These are phyloP conservation scores for Charadrius vociferus DNA, from an alignment of 2,113 vertebrate species.

Conservation along the genomic window DNA sequence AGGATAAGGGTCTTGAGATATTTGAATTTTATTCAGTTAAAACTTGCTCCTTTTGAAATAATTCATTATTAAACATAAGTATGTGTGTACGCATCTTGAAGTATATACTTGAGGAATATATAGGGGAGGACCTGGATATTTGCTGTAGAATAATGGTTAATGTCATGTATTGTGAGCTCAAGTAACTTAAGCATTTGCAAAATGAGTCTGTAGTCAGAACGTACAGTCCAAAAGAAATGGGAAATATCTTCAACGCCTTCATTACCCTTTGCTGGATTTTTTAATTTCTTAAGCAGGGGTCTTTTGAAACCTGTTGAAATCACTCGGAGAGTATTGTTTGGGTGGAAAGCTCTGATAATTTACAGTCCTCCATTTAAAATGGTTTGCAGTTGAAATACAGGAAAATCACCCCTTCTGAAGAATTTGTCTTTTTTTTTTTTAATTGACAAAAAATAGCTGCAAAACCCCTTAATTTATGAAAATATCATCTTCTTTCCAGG, in stretches of 20 bases:
- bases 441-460: not conserved
- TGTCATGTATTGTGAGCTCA: not conserved
- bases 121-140: not conserved
- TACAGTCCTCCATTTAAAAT: not conserved
- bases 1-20: not conserved
- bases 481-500: conserved; percentile 73
- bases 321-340: not conserved
- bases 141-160: not conserved
- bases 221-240: not conserved
- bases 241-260: not conserved
- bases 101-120: not conserved
- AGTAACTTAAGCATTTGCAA: not conserved
- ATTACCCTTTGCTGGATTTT: not conserved
- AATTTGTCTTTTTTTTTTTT: not conserved
- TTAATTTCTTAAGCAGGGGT: not conserved
- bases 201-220: not conserved
- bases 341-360: not conserved
- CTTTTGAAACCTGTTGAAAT: not conserved
- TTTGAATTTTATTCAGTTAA: not conserved
- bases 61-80: not conserved
- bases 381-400: not conserved
- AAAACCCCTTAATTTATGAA: not conserved
- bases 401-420: not conserved
- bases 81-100: not conserved
- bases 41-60: not conserved